Conservation (phyloP, 2,113 vertebrate species). For the Periophthalmodon schlosseri region DNA sequence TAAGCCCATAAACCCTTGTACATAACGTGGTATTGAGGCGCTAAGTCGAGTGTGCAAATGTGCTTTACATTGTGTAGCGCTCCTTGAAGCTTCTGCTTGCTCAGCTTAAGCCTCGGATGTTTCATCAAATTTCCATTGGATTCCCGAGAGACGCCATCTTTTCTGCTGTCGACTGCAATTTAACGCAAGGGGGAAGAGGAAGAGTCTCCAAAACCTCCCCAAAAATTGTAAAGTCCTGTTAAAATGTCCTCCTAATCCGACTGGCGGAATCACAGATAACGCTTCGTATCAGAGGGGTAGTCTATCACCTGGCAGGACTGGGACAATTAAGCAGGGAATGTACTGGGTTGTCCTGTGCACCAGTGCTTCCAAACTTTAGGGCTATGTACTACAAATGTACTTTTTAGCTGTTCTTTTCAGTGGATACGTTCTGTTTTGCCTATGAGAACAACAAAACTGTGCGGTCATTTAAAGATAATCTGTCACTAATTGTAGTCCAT, state of each 20-base stretch:
- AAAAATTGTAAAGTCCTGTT: slow-evolving; percentile 63
- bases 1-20: slow-evolving; percentile 65
- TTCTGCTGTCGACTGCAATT: slow-evolving; percentile 68
- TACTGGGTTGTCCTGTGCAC: slow-evolving; percentile 83
- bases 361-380: background rate
- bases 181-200: slow-evolving; percentile 26
- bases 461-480: no score
- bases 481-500: no score
- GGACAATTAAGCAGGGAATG: slow-evolving; percentile 85
- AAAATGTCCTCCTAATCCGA: slow-evolving; percentile 56
- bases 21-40: slow-evolving; percentile 64
- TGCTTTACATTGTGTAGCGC: slow-evolving; percentile 72
- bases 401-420: no score
- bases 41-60: slow-evolving; percentile 69
- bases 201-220: slow-evolving; percentile 53
- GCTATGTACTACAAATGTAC: no score
- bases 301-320: slow-evolving; percentile 86
- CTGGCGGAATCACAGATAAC: slow-evolving; percentile 41
- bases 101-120: slow-evolving; percentile 72
- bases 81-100: slow-evolving; percentile 68
- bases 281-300: slow-evolving; percentile 25
- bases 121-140: slow-evolving; percentile 72
- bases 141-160: slow-evolving; percentile 62
- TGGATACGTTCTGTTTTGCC: no score
- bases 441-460: no score